Evolutionary conservation across 2,797 vertebrate genomes (phyloP).

Genomic region (Australoheros facetus): DNA sequence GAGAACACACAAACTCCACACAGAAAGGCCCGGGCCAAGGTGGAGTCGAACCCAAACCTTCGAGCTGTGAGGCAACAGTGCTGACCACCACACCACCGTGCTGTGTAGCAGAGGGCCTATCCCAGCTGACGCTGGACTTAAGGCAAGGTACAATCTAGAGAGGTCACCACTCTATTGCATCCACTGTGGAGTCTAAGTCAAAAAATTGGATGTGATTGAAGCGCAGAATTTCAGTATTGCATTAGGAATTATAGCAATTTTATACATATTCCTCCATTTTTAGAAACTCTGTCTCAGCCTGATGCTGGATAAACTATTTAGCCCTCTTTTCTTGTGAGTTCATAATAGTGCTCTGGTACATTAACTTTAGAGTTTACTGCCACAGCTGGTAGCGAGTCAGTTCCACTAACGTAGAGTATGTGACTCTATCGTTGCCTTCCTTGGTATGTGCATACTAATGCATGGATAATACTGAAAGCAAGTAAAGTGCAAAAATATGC

Average conservation of each 20-base stretch:
- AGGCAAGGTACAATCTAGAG: not conserved
- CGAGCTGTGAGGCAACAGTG: too few species aligned
- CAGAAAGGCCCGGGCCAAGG: too few species aligned
- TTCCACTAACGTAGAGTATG: too few species aligned
- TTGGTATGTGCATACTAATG: not conserved
- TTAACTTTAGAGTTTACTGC: not conserved
- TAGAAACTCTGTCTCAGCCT: not conserved
- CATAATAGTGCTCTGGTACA: not conserved
- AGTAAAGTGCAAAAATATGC: too few species aligned
- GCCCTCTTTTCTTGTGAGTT: not conserved
- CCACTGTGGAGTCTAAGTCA: fast-evolving
- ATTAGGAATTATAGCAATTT: not conserved
- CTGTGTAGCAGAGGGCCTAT: not conserved
- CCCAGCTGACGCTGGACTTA: not conserved
- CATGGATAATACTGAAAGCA: not conserved
- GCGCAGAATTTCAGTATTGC: not conserved
- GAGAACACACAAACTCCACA: too few species aligned
- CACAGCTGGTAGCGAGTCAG: not conserved
- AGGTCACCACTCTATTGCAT: not conserved
- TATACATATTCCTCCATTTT: not conserved
- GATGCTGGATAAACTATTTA: too few species aligned
- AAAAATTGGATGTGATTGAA: not conserved
- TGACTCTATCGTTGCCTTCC: not conserved
- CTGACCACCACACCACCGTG: too few species aligned
- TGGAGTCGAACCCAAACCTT: too few species aligned